Evolutionary conservation across 2,113 vertebrate species (phyloP).

Genomic region (Cathartes aura): DNA sequence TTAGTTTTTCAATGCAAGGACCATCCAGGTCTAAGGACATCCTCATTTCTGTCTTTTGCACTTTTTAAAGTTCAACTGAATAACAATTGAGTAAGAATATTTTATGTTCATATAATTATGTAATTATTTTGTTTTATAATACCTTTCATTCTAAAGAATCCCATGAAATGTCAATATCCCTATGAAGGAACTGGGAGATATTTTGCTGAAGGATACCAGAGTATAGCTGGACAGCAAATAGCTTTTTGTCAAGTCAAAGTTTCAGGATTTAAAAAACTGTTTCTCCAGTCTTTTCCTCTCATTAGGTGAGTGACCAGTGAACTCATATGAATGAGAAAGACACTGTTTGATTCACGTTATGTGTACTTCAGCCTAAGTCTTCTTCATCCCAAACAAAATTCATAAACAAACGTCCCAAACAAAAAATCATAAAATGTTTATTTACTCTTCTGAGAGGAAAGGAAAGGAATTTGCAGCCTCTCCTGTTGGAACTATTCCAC

Average conservation of each 20-base stretch:
- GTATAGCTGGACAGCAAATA: background rate
- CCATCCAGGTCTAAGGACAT: background rate
- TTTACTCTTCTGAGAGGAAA: background rate
- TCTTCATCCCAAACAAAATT: background rate
- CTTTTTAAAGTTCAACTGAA: background rate
- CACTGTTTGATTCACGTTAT: background rate
- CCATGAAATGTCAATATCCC: background rate
- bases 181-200: background rate
- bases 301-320: background rate
- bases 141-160: background rate
- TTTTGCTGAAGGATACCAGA: background rate
- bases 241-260: background rate
- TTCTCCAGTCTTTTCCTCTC: background rate
- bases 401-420: background rate
- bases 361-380: background rate
- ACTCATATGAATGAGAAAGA: background rate
- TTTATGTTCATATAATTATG: background rate
- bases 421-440: background rate
- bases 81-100: background rate
- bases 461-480: background rate
- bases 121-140: slow-evolving; percentile 12
- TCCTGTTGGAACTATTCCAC: background rate
- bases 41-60: background rate
- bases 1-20: background rate
- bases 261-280: background rate